These are phyloP conservation scores for Drosophila serrata DNA, from an alignment of 1,140 invertebrate genomes.

Conservation along the genomic window DNA sequence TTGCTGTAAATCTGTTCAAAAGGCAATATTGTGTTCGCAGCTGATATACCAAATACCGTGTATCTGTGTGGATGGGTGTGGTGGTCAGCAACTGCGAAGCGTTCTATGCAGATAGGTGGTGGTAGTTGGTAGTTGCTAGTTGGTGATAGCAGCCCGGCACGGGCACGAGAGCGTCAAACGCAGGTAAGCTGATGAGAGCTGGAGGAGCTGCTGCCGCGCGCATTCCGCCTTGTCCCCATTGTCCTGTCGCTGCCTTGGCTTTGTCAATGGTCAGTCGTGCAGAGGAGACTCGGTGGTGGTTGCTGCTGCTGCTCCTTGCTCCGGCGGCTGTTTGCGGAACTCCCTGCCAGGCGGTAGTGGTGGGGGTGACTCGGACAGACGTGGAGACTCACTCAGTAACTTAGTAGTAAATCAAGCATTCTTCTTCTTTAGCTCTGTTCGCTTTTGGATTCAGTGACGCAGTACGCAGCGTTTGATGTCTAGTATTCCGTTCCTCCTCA, in stretches of 20 bases:
- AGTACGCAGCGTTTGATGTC: conserved; percentile 36
- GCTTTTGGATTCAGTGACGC: conserved; percentile 14
- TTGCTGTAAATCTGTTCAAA: conserved; percentile 79
- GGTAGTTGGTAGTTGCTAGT: conserved; percentile 48
- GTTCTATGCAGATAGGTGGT: conserved; percentile 61
- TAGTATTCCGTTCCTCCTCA: conserved; percentile 79
- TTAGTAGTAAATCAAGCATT: conserved; percentile 25
- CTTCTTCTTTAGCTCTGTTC: conserved; percentile 26
- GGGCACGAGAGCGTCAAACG: conserved; percentile 58
- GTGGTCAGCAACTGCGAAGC: conserved; percentile 76
- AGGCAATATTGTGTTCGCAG: conserved; percentile 81
- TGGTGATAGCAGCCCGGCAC: conserved; percentile 29
- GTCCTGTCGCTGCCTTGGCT: conserved; percentile 49
- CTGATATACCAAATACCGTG: conserved; percentile 83
- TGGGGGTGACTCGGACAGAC: conserved; percentile 74
- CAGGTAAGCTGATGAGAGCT: conserved; percentile 76
- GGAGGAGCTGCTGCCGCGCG: conserved; percentile 76
- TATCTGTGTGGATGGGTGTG: conserved; percentile 73
- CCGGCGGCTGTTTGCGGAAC: conserved; percentile 57
- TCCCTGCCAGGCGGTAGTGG: conserved; percentile 55
- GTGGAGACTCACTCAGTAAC: conserved; percentile 79
- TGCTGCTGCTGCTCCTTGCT: conserved; percentile 80
- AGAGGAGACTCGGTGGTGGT: conserved; percentile 76
- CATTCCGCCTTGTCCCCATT: conserved; percentile 80
- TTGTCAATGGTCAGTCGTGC: conserved; percentile 39